A percentile compares a stretch with the other conserved stretches of the same genome.
Evolutionary conservation across 2,797 vertebrate species (phyloP).

Genomic region (Labroides dimidiatus): DNA sequence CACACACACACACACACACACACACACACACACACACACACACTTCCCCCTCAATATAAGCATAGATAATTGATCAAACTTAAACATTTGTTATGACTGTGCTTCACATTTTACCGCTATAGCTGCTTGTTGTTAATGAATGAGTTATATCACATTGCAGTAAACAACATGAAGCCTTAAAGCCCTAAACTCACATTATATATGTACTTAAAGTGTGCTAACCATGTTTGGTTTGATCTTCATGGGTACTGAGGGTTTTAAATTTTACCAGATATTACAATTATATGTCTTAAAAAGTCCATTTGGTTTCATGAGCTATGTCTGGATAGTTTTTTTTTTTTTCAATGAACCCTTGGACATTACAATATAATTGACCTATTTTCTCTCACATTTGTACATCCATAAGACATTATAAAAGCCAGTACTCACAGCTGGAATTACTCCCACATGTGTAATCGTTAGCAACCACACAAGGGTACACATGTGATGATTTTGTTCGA

Average conservation of each 20-base stretch:
- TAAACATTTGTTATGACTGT: neutral
- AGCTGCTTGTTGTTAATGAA: neutral
- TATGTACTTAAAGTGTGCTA: neutral
- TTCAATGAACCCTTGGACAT: neutral
- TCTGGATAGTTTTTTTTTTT: neutral
- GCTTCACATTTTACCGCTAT: neutral
- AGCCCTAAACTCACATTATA: neutral
- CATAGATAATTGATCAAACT: slow-evolving; percentile 6
- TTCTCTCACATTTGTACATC: neutral
- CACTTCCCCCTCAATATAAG: neutral
- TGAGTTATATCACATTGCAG: neutral
- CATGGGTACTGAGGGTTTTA: neutral
- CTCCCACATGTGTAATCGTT: neutral
- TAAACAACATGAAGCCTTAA: neutral
- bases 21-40: neutral
- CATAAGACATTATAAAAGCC: neutral
- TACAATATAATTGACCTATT: neutral
- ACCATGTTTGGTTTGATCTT: neutral
- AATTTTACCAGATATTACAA: slow-evolving; percentile 5
- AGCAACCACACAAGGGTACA: slow-evolving; percentile 56
- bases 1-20: slow-evolving; percentile 14
- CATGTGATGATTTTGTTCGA: slow-evolving; percentile 11
- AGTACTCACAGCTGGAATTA: neutral
- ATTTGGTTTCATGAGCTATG: neutral
- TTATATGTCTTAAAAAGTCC: neutral